Evolutionary conservation across 1,140 invertebrate genomes (phyloP).

Genomic region (Ylistrum balloti): DNA sequence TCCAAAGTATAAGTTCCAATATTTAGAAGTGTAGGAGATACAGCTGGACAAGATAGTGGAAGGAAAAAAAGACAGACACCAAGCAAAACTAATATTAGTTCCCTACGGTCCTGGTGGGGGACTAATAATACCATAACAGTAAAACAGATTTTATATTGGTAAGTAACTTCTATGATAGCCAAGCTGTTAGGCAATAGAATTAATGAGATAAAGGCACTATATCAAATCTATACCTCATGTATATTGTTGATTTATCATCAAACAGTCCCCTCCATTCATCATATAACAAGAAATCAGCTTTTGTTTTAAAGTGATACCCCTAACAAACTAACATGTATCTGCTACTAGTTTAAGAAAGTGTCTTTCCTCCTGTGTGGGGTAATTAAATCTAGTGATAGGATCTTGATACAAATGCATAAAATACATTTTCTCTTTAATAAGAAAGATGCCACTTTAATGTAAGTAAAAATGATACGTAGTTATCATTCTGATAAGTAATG

Average conservation of each 20-base stretch:
- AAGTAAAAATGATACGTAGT: background rate
- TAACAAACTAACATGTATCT: background rate
- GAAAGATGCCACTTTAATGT: background rate
- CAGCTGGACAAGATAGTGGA: too few species aligned
- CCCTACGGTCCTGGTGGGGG: too few species aligned
- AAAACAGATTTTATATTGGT: too few species aligned
- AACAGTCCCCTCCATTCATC: background rate
- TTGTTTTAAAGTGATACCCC: background rate
- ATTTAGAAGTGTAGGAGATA: too few species aligned
- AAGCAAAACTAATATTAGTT: too few species aligned
- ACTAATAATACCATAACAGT: too few species aligned
- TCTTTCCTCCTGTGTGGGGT: background rate
- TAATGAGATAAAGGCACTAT: background rate
- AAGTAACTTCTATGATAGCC: too few species aligned
- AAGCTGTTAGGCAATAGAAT: too few species aligned
- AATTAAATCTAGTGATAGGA: background rate
- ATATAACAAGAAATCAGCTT: background rate
- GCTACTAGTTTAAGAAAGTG: background rate
- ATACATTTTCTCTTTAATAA: background rate
- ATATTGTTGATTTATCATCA: background rate
- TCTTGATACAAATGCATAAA: background rate
- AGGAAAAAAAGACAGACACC: too few species aligned
- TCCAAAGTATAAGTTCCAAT: too few species aligned
- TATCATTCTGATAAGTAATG: background rate
- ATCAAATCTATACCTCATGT: background rate